Evolutionary conservation across 35 echinoderm and acorn worm genomes (phyloP).

Genomic region (Anneissia japonica): DNA sequence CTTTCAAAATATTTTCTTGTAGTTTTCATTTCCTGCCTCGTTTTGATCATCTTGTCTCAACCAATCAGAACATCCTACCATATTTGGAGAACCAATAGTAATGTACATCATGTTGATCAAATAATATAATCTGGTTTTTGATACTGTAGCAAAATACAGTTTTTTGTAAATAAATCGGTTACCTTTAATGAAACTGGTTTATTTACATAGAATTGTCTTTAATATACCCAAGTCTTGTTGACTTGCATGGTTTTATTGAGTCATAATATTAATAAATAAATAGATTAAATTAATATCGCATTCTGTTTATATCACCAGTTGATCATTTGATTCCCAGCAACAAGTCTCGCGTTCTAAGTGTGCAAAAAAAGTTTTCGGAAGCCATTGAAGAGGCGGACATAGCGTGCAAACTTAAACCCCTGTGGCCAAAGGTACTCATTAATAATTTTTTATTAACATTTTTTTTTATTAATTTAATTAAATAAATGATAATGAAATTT

Average conservation of each 20-base stretch:
- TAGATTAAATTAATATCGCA: not conserved
- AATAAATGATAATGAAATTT: not conserved
- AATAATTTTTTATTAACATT: not conserved
- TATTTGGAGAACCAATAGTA: too few relatives aligned
- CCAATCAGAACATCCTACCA: too few relatives aligned
- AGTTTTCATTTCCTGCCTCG: too few relatives aligned
- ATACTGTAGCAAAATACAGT: not conserved
- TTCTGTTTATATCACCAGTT: slow-evolving; percentile 36
- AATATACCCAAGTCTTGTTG: not conserved
- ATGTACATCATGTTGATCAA: too few relatives aligned
- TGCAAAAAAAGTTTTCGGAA: slow-evolving; percentile 15
- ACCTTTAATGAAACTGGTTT: not conserved
- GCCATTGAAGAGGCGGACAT: slow-evolving; percentile 54
- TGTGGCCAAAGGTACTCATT: slow-evolving; percentile 71
- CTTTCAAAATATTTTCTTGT: too few relatives aligned
- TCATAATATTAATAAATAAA: not conserved
- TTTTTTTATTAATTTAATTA: not conserved
- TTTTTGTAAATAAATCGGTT: not conserved
- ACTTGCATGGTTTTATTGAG: not conserved
- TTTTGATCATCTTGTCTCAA: too few relatives aligned
- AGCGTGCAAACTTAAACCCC: slow-evolving; percentile 57
- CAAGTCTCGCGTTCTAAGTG: slow-evolving; percentile 39
- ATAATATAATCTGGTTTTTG: not conserved
- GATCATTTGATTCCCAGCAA: slow-evolving; percentile 79
- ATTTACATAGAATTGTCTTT: not conserved